A percentile compares a stretch with the other conserved stretches of the same genome.
These are phyloP conservation scores for Drosophila bipectinata DNA, from an alignment of 1,140 invertebrate species.

Conservation along the genomic window DNA sequence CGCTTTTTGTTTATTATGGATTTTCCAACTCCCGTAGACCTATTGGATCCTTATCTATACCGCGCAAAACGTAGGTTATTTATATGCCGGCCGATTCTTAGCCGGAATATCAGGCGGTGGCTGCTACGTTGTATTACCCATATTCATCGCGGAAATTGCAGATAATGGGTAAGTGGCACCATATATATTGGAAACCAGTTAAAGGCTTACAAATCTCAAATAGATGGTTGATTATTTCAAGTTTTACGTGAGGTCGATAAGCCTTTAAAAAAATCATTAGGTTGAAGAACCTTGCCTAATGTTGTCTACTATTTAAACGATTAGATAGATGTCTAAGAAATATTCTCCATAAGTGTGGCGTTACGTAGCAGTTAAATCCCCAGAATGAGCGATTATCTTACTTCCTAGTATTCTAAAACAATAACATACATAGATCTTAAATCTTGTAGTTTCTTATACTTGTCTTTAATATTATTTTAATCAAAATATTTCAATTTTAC, in stretches of 20 bases:
- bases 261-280: neutral
- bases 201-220: constrained; percentile 4
- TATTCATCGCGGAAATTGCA: constrained; percentile 73
- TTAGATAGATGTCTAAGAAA: constrained; percentile 29
- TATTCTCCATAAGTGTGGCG: neutral
- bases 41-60: constrained; percentile 73
- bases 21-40: constrained; percentile 24
- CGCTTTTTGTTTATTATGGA: neutral
- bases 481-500: neutral
- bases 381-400: neutral
- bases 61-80: constrained; percentile 64
- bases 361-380: neutral
- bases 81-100: constrained; percentile 82
- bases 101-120: constrained; percentile 79
- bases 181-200: neutral
- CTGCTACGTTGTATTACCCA: constrained; percentile 63
- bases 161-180: constrained; percentile 64
- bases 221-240: constrained; percentile 41
- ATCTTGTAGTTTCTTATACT: no score
- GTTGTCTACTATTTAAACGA: constrained; percentile 12
- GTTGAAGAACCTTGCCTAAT: neutral
- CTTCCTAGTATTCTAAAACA: no score
- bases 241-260: constrained; percentile 51
- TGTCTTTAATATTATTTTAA: neutral
- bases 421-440: no score